These are phyloP conservation scores for Setophaga coronata DNA, from an alignment of 2,113 vertebrate species.

Conservation along the genomic window DNA sequence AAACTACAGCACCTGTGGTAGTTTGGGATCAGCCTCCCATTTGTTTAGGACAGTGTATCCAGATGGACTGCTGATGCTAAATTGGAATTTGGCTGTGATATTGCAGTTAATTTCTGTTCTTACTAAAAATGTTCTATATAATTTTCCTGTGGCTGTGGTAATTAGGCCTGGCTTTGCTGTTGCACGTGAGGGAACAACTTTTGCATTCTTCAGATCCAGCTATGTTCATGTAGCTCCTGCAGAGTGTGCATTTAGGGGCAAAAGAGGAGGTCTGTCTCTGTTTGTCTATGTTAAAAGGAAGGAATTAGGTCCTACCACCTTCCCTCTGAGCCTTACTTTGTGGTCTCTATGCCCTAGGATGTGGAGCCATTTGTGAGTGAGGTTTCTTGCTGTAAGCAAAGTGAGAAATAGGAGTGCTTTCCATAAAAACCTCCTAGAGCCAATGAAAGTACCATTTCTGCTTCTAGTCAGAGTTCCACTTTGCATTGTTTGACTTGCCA, in stretches of 20 bases:
- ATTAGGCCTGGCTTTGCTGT: background rate
- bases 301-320: background rate
- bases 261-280: background rate
- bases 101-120: background rate
- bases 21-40: rapidly evolving
- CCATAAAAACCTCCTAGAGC: background rate
- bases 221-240: background rate
- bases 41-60: background rate
- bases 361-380: background rate
- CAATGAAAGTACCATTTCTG: background rate
- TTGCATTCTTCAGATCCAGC: background rate
- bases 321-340: background rate
- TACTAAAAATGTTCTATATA: background rate
- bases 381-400: background rate
- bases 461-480: background rate
- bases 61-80: background rate
- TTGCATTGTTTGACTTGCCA: rapidly evolving
- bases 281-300: background rate
- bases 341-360: background rate
- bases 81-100: background rate
- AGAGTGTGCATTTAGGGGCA: background rate
- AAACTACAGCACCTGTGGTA: background rate
- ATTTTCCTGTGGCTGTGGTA: background rate
- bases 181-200: background rate
- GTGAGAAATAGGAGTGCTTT: background rate